Evolutionary conservation across 1,140 invertebrate species (phyloP), one percentile per base, ranked within the genome.

Genomic region (Acromyrmex charruanus): DNA sequence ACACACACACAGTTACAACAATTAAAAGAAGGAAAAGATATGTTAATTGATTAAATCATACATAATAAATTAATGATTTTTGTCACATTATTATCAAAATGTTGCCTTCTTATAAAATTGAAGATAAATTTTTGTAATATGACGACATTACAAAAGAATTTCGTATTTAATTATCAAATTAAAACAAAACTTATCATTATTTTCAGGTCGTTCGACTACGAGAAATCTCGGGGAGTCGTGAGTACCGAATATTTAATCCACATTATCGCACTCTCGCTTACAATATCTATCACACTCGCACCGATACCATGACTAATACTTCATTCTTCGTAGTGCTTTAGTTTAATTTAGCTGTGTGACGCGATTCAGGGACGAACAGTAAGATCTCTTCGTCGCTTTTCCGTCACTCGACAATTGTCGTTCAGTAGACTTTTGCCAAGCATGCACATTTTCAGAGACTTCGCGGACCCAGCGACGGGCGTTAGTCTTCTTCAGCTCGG

Each of bases 141-240:
- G 10, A 44, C 2, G 39, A 44, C 2, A 65, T 51, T 53, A 31
- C 5, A 0, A 77, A 49, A 77, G 2, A 63, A 31, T 0, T 28
- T 21, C 12, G 16, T 77, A 75, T 49, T 49, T 49, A 18, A 59
- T 31, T 49, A 35, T 35, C 14, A 25, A 74, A 84, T 68, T 53
- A 84, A 81, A 87, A 18, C 28, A 63, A 59, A 75, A 55, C n/a
- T 86, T 75, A 25, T 84, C 21, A 35, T 44, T 63, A 87, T 84
- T 94, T 94, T 75, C 94, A 95, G 95, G 92, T 92, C 91, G 89
- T 84, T 93, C 93, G 21, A 68, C 87, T 16, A 90, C 92, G 9
- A 94, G 94, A 87, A 94, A 93, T 66, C 93, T 95, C 21, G 94
- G 93, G 66, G 95, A 95, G 91, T 94, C 95, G 95, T 95, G 93